Base-by-base conservation (phyloP, 1,140 invertebrate species). In the Drosophila erecta region DNA sequence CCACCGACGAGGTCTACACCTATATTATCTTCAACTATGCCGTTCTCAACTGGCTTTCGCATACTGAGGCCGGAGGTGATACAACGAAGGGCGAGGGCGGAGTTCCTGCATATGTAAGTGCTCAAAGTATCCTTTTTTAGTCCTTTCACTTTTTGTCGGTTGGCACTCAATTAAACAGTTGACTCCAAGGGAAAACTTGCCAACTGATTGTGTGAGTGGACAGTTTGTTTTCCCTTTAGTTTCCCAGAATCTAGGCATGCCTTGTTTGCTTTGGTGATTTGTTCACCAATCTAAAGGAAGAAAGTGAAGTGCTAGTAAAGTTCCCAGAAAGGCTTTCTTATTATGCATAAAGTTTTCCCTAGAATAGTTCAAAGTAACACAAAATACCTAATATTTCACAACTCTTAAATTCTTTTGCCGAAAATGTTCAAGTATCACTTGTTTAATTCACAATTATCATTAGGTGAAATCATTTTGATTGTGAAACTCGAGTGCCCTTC, bases 11-110 rank as follows among this genome's bases (percentile, higher is more conserved):
- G 93, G 97, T 98, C 6, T 96, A 96, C 79, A 97, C 97, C 0
- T 99, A 98, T 79, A 97, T 95, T 1, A 98, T 99, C 22, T 98
- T 98, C 91, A 99, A 99, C 93, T 99, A 99, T 90, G 94, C 95
- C 3, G 95, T 97, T 49, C 94, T 99, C 43, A 95, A 96, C 76
- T 99, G 98, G 98, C 97, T 96, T 1, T 95, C 95, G 15, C 96
- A 98, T 76, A 98, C 97, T 0, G 97, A 98, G 92, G 97, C 97
- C 51, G 96, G 96, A 46, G 97, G 97, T 69, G 97, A 97, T 92
- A 97, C 96, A 2, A 96, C 95, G 12, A 95, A 94, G 47, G 98
- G 97, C 49, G 96, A 96, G 85, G 97, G 97, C 57, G 97, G 97
- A 86, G 94, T 94, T 8, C 96, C 97, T 3, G 97, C 97, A 73